Percentiles rank a stretch among this genome's conserved stretches.
Evolutionary conservation across 2,888 invertebrate species (phyloP).

Genomic region (Leucozona laternaria): DNA sequence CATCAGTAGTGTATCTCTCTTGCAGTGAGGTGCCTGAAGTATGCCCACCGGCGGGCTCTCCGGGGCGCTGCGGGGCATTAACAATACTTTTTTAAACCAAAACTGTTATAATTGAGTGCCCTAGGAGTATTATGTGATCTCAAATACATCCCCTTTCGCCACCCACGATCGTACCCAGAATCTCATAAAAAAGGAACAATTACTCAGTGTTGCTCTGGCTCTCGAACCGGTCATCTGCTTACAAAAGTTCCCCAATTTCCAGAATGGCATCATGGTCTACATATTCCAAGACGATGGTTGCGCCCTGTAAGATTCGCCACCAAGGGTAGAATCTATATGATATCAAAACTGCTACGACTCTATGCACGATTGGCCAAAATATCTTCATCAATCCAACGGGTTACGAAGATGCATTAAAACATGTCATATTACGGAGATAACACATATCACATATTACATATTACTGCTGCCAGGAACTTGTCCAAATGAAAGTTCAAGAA

Average conservation of each 20-base stretch:
- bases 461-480: conserved; percentile 82
- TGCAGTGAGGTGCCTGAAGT: too few species aligned
- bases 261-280: conserved; percentile 90
- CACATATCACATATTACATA: neutral
- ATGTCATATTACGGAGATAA: neutral
- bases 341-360: conserved; percentile 90
- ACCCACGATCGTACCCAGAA: conserved; percentile 87
- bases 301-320: conserved; percentile 93
- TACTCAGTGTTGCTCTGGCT: conserved; percentile 90
- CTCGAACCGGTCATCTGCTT: conserved; percentile 93
- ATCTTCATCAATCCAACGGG: conserved; percentile 89
- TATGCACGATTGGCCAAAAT: conserved; percentile 87
- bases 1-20: too few species aligned
- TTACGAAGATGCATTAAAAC: conserved; percentile 48
- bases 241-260: conserved; percentile 95
- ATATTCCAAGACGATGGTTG: conserved; percentile 95
- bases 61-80: too few species aligned
- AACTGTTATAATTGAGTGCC: too few species aligned
- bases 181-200: conserved; percentile 91
- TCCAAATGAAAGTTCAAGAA: conserved; percentile 80
- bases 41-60: too few species aligned
- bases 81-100: too few species aligned
- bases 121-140: conserved; percentile 94
- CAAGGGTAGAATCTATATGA: conserved; percentile 97
- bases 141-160: conserved; percentile 94